Base-by-base conservation (phyloP, 2,113 vertebrate genomes). In the Acrocephalus arundinaceus region DNA sequence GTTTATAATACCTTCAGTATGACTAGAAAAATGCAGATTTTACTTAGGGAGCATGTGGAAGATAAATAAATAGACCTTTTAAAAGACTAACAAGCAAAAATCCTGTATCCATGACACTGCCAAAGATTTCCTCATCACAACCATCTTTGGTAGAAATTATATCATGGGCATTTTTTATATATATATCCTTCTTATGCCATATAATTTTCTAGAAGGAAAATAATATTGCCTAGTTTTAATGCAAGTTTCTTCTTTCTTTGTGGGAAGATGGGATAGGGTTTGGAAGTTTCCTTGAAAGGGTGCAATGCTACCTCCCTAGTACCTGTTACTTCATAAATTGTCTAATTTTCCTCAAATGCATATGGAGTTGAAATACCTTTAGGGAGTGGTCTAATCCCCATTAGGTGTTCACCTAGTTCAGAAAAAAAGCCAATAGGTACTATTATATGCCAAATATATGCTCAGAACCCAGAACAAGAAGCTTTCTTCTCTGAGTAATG, bases 91-190 rank as follows among this genome's bases (percentile, higher is more conserved):
- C 3, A 61, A 61, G 9, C 2, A 68, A 88, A 85, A 70, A 6
- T 7, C 2, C 1, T 57, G 3, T 30, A 48, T 49, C 18, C 20
- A 20, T 11, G 4, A 55, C 9, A n/a, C 7, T 46, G 15, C 3
- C 27, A 61, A 77, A 77, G 4, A 16, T 28, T 77, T 9, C 24
- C 5, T 73, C 14, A 48, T 48, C 65, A 52, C 9, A 61, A 6
- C 2, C 20, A 55, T 4, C 4, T 55, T 33, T 51, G 14, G 3
- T 9, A 80, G 31, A 91, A 39, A 70, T 55, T 43, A 80, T 68
- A 55, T 55, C 2, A 25, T 11, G 2, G 4, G 7, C 4, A 0
- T 20, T 59, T 54, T 73, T 45, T 22, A 67, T 10, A 45, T 14
- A 6, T 18, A 12, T 6, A 33, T 78, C 2, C 33, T 58, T 73